Evolutionary conservation across 2,113 vertebrate species (phyloP), one percentile per base, ranked within the genome.

Genomic region (Calidris pugnax): DNA sequence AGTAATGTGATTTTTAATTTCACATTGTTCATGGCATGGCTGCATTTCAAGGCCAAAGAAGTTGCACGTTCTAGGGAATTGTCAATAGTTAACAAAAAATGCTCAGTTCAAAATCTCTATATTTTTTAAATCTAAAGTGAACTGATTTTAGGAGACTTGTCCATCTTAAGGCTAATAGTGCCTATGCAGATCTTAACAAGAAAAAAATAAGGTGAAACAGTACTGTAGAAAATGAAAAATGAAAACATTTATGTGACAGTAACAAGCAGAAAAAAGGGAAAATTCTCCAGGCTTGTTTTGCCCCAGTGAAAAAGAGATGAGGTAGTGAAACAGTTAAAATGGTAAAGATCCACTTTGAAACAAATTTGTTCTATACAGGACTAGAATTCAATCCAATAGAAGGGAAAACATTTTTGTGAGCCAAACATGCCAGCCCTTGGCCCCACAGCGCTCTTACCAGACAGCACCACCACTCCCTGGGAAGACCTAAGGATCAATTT

Each of bases 61-160:
- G 7, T 4, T 57, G 3, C 21, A 17, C 2, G 2, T 17, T 45
- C 20, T 62, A 53, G 14, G n/a, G 23, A 90, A 67, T 48, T 10
- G 26, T 8, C 66, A 59, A 14, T 3, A 73, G 27, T n/a, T 79
- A 64, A 41, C 10, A 37, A 59, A 85, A 77, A 43, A 43, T 3
- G 14, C 24, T 79, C 33, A 37, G 1, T 39, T 55, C 50, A 83
- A 79, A 64, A 2, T 4, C 4, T 4, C 24, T 10, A 0, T 7
- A 55, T 41, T 96, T 88, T 83, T 62, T 26, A 56, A 89, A 87
- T 50, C 19, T 48, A 6, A 79, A 62, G 19, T 9, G 22, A 94
- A 66, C 5, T 8, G 28, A 28, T 24, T 89, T 75, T 41, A 74
- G 41, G 50, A 64, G 7, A 62, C 13, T n/a, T 69, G 12, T 33